Conservation (phyloP, 2,113 vertebrate genomes). For the Proterorhinus semilunaris region DNA sequence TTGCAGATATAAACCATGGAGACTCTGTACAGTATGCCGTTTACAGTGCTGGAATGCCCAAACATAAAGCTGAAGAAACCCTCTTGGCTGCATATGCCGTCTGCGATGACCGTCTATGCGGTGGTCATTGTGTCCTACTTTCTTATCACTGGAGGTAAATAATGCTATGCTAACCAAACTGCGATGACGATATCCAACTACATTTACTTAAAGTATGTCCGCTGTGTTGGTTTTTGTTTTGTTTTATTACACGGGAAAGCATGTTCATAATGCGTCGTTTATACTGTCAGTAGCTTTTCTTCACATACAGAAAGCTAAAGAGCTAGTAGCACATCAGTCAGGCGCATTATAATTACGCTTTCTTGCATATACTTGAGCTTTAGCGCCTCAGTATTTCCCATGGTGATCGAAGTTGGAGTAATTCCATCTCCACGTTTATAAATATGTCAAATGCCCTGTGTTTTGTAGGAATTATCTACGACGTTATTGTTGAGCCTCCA, state of each 20-base stretch:
- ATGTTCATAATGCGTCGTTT: too few relatives aligned
- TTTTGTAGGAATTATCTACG: slow-evolving; percentile 92
- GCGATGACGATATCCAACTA: neutral
- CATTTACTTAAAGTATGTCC: too few relatives aligned
- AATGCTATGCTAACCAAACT: slow-evolving; percentile 26
- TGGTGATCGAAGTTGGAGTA: too few relatives aligned
- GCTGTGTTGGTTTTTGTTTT: too few relatives aligned
- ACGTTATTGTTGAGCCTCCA: slow-evolving; percentile 98
- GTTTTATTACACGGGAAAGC: too few relatives aligned
- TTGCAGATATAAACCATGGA: slow-evolving; percentile 76
- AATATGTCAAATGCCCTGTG: neutral
- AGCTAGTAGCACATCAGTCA: too few relatives aligned
- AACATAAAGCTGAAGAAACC: slow-evolving; percentile 97
- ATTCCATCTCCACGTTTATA: neutral
- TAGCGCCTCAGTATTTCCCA: too few relatives aligned
- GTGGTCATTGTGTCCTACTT: slow-evolving; percentile 97
- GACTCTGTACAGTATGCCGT: slow-evolving; percentile 87
- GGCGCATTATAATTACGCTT: too few relatives aligned
- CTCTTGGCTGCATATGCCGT: slow-evolving; percentile 96
- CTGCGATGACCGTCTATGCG: slow-evolving; percentile 97
- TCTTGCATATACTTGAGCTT: too few relatives aligned
- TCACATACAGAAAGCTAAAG: too few relatives aligned
- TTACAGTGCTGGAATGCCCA: slow-evolving; percentile 90
- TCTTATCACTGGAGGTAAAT: slow-evolving; percentile 96
- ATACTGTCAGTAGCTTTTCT: too few relatives aligned